Base-by-base conservation (phyloP, 37 sponge, comb jelly and placozoan genomes). In the Amphimedon queenslandica region DNA sequence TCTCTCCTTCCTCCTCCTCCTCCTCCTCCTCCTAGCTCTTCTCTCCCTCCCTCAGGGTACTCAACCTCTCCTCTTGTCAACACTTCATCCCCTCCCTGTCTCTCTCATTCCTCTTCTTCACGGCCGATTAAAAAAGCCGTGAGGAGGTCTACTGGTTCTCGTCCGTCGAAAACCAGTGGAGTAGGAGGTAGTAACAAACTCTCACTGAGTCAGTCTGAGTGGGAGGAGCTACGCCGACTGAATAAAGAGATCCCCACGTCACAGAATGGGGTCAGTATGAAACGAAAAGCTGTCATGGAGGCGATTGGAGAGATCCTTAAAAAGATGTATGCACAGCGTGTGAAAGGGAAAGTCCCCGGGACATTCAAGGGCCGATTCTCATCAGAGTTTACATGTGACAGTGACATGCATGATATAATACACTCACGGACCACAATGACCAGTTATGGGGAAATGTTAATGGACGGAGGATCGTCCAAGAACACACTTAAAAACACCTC, bases 271-370 rank as follows among this genome's bases (percentile, higher is more conserved):
- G 43, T 84, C 58, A 84, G 79, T 36, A 78, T 84, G 79, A 84
- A 84, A 61, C 34, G 85, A 43, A 84, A 84, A 57, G 85, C 85
- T 1, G 85, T 84, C 27, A 84, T 84, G 85, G 85, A 84, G 25
- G 85, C 85, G 35, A 84, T 84, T 32, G 67, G 85, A 39, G 85
- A 84, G 63, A 84, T 84, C 18, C 63, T 84, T 23, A 84, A 84
- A 63, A 84, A 84, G 68, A 84, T 84, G 85, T 84, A 84, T 55
- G 79, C 85, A 39, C 77, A 65, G 25, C 65, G 79, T 39, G 85
- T 71, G 29, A 84, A 78, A 24, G 85, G 85, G 2, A 65, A 79
- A 55, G 67, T 84, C 1, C 85, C 85, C 8, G 85, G 85, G 2
- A 76, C 85, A 4, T 84, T 84, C 74, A 84, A 78, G 40, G 85